phyloP scores from a whole-genome alignment of 2,888 invertebrate genomes.

The Drosophila fulvimacula region DNA sequence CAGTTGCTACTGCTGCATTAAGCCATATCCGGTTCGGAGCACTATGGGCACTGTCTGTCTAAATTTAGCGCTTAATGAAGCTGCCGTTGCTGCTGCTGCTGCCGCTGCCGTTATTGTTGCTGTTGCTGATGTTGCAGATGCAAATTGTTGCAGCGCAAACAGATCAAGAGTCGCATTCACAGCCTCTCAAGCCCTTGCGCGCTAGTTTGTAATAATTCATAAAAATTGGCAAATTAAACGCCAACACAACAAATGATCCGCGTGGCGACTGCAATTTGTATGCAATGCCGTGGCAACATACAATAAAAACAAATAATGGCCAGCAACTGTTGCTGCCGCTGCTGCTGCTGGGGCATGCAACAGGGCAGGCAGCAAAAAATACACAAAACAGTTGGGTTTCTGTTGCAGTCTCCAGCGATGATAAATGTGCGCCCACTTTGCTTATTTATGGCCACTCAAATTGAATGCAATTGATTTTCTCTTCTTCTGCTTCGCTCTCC shows the following conservation, averaged over 20 bases:
- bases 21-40: conserved; percentile 82
- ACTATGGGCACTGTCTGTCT: conserved; percentile 69
- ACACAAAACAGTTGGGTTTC: conserved; percentile 47
- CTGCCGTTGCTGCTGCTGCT: conserved; percentile 39
- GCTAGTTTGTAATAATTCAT: conserved; percentile 69
- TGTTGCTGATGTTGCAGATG: conserved; percentile 44
- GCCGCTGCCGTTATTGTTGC: conserved; percentile 22
- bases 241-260: conserved; percentile 76
- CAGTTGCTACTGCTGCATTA: conserved; percentile 64
- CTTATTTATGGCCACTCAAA: conserved; percentile 76
- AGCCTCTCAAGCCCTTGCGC: conserved; percentile 27
- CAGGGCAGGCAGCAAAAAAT: conserved; percentile 43
- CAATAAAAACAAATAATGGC: conserved; percentile 55
- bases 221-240: conserved; percentile 81
- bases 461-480: conserved; percentile 78
- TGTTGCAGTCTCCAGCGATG: conserved; percentile 48
- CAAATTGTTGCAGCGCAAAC: conserved; percentile 68
- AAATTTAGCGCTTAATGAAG: conserved; percentile 80
- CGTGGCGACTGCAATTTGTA: conserved; percentile 71
- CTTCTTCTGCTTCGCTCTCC: background rate
- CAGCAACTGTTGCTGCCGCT: conserved; percentile 44
- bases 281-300: conserved; percentile 39
- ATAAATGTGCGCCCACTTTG: conserved; percentile 67
- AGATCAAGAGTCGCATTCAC: conserved; percentile 42
- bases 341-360: conserved; percentile 52